Base-by-base conservation (phyloP, 2,888 invertebrate species). In the Leuctra nigra region DNA sequence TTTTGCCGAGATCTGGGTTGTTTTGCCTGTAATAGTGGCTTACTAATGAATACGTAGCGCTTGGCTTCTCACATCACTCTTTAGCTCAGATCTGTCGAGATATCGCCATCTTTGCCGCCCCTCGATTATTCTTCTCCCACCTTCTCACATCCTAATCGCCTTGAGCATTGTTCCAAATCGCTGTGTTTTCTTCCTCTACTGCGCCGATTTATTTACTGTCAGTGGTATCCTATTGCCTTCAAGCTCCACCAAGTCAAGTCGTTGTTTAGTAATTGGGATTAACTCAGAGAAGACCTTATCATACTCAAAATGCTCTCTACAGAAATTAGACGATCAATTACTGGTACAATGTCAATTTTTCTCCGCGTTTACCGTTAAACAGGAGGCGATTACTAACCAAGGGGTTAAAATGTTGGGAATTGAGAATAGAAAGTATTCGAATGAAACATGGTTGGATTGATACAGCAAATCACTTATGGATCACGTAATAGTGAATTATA, bases 11-110 rank as follows among this genome's bases (percentile, higher is more conserved):
- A 7, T 11, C 7, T 11, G 11, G 29, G 6, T 29, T 29, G 44
- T 44, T 39, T 44, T 23, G 44, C 44, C n/a, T 44, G 44, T 22
- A n/a, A 14, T 18, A 2, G 44, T 7, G n/a, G 4, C 22, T 44
- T 23, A 29, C 48, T 50, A 50, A 50, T 50, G 50, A 50, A 50
- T 50, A 50, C 50, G 33, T 50, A 20, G 23, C n/a, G 44, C 18
- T 25, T 48, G 14, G 35, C 23, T 20, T 2, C 35, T 18, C n/a
- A 16, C 33, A 20, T 50, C 36, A 16, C 11, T 50, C 50, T 29
- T 33, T 50, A n/a, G n/a, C 50, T 33, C 29, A 33, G 50, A 50
- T 50, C 20, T 22, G 50, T 50, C 50, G 35, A 35, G 50, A 50
- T 50, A 22, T 6, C 18, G 35, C 50, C 50, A 23, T 29, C 24